Percentiles rank a stretch among this genome's conserved stretches.
These are phyloP conservation scores for Holothuria leucospilota DNA, from an alignment of 53 echinoderm and acorn worm species.

Conservation along the genomic window DNA sequence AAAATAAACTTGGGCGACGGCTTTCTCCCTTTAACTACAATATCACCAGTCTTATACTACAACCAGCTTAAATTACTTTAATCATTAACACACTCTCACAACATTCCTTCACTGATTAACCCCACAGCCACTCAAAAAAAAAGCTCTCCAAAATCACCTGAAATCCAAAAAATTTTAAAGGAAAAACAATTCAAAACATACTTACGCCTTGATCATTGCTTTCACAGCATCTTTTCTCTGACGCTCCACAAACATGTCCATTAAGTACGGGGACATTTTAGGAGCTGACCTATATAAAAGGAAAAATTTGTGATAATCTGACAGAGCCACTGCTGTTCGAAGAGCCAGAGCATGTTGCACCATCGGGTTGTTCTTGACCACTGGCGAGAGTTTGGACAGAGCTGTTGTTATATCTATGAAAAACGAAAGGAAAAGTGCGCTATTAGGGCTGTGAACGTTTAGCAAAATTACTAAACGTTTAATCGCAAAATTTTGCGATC, in stretches of 20 bases:
- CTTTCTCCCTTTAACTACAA: no score
- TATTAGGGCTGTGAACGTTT: no score
- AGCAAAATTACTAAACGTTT: no score
- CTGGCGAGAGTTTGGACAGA: slow-evolving; percentile 69
- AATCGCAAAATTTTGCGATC: no score
- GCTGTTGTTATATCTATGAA: slow-evolving; percentile 85
- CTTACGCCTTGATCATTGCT: slow-evolving; percentile 90
- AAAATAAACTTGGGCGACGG: no score
- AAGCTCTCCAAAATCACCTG: no score
- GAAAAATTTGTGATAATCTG: slow-evolving; percentile 92
- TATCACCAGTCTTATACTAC: no score
- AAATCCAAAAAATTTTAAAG: background rate
- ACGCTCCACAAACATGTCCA: slow-evolving; percentile 91
- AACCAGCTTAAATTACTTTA: no score
- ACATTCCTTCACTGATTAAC: background rate
- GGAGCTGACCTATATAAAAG: slow-evolving; percentile 87
- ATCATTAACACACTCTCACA: no score
- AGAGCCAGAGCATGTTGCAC: slow-evolving; percentile 92
- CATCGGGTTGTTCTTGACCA: slow-evolving; percentile 64
- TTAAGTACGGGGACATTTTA: slow-evolving; percentile 82
- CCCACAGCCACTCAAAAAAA: background rate
- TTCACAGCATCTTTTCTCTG: slow-evolving; percentile 84
- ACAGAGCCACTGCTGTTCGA: slow-evolving; percentile 84
- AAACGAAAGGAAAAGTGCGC: background rate
- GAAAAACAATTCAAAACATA: slow-evolving; percentile 50